phyloP scores from a whole-genome alignment of 2,888 invertebrate species.

The Frankliniella intonsa region DNA sequence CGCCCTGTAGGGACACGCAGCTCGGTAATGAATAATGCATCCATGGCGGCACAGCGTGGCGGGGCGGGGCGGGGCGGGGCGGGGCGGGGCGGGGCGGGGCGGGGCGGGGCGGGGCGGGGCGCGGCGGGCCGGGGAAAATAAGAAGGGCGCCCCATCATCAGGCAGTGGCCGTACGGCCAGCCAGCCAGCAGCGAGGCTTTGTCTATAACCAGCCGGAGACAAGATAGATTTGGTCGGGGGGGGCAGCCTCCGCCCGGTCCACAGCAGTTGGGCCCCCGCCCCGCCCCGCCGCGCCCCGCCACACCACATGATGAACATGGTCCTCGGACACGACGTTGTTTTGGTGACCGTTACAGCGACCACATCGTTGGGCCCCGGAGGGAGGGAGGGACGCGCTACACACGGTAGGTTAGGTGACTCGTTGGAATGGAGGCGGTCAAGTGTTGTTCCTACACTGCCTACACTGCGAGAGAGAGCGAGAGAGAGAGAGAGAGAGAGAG shows the following conservation, averaged over 20 bases:
- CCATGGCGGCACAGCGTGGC: neutral
- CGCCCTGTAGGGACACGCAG: neutral
- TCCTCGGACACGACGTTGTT: neutral
- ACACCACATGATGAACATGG: neutral
- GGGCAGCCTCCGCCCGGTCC: neutral
- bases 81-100: neutral
- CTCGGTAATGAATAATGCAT: conserved; percentile 15
- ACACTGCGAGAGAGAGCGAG: too few species aligned
- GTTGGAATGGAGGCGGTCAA: neutral
- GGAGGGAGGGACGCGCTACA: neutral
- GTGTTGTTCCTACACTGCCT: neutral
- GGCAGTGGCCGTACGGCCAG: neutral
- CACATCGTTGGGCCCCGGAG: neutral
- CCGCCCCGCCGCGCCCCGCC: too few species aligned
- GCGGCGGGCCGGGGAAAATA: neutral
- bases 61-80: neutral
- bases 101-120: too few species aligned
- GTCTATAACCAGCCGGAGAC: conserved; percentile 21
- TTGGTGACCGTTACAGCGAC: conserved; percentile 14
- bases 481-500: too few species aligned
- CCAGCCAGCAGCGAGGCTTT: neutral
- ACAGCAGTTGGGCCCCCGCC: too few species aligned
- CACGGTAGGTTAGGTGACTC: neutral
- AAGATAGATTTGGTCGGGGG: conserved; percentile 16
- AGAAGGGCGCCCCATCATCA: neutral